Percentiles rank a stretch among this genome's conserved stretches.
phyloP scores from a whole-genome alignment of 2,113 vertebrate species.

The Lepidothrix coronata region DNA sequence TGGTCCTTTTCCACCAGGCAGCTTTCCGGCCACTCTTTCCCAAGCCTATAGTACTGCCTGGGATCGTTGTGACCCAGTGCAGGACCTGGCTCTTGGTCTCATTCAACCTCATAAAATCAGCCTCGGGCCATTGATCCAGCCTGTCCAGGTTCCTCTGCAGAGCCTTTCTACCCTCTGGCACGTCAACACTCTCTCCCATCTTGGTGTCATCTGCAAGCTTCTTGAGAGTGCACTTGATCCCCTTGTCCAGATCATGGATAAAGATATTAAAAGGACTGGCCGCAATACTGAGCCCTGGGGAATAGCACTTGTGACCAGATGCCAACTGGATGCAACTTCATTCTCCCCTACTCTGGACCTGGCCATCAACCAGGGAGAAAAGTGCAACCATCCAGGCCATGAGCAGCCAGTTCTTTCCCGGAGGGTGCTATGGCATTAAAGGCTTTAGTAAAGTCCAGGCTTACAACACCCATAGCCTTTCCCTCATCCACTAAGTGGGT shows the following conservation, averaged over 20 bases:
- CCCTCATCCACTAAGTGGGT: not conserved
- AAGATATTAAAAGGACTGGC: not conserved
- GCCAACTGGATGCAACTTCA: not conserved
- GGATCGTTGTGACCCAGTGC: not conserved
- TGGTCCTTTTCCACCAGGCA: not conserved
- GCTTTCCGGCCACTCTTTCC: not conserved
- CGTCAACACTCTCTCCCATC: not conserved
- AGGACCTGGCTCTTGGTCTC: not conserved
- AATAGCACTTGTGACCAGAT: not conserved
- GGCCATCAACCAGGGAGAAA: not conserved
- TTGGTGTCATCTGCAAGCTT: not conserved
- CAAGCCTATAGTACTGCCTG: not conserved
- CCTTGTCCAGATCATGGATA: not conserved
- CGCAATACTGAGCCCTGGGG: not conserved
- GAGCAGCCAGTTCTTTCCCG: not conserved
- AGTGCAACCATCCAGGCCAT: fast-evolving
- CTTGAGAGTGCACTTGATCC: not conserved
- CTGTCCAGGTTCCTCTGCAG: not conserved
- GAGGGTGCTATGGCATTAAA: not conserved
- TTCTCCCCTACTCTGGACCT: not conserved
- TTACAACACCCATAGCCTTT: not conserved
- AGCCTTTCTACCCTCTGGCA: not conserved
- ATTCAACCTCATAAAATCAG: not conserved
- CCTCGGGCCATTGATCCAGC: not conserved
- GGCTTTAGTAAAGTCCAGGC: not conserved